These are phyloP conservation scores for Darevskia mixta DNA, from an alignment of 2,797 vertebrate species.

Conservation along the genomic window DNA sequence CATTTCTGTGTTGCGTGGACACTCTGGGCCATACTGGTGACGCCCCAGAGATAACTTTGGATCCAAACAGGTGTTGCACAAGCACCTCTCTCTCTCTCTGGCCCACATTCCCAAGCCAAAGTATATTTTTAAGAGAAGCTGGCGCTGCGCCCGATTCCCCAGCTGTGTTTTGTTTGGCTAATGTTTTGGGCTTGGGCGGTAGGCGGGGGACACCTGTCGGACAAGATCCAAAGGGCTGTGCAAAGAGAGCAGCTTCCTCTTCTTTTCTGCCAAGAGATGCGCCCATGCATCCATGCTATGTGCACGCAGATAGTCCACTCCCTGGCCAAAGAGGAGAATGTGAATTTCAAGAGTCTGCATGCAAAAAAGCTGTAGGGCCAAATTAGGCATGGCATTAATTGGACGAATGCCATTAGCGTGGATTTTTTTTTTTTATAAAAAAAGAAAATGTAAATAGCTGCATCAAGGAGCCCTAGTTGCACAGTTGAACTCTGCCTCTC, in stretches of 20 bases:
- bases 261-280: not conserved
- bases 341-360: not conserved
- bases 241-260: not conserved
- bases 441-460: not conserved
- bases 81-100: not conserved
- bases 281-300: not conserved
- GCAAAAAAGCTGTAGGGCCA: not conserved
- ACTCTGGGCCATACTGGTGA: not conserved
- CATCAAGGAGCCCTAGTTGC: no score
- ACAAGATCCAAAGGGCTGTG: not conserved
- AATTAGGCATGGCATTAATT: not conserved
- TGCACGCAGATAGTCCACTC: not conserved
- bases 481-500: not conserved
- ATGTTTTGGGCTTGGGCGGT: not conserved
- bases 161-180: not conserved
- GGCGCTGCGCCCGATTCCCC: not conserved
- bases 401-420: not conserved
- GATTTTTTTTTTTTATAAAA: not conserved
- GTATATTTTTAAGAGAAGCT: not conserved
- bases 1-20: not conserved
- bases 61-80: not conserved
- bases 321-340: not conserved
- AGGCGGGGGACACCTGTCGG: not conserved
- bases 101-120: not conserved
- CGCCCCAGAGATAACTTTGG: not conserved